phyloP scores from a whole-genome alignment of 2,888 invertebrate species.

The Strigamia crassipes region DNA sequence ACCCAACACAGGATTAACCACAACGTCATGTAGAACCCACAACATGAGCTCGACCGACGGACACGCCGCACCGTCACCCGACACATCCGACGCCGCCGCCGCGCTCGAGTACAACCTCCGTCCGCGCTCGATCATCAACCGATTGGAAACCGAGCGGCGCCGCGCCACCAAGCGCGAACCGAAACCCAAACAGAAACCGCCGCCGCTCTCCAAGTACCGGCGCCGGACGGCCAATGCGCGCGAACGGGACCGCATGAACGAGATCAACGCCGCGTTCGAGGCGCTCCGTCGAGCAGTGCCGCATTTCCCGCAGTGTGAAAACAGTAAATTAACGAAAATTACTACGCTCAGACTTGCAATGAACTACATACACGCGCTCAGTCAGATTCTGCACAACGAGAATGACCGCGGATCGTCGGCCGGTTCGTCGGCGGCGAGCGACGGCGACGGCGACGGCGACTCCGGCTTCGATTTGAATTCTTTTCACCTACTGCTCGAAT shows the following conservation, averaged over 20 bases:
- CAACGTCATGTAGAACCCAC: background rate
- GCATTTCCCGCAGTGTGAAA: conserved; percentile 60
- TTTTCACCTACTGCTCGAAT: conserved; percentile 64
- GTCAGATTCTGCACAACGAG: conserved; percentile 61
- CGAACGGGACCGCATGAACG: conserved; percentile 83
- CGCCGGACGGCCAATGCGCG: conserved; percentile 88
- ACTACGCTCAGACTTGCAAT: conserved; percentile 84
- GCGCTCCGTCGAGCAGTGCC: conserved; percentile 78
- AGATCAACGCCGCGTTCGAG: conserved; percentile 88
- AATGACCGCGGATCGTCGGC: background rate
- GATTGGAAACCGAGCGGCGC: conserved; percentile 62
- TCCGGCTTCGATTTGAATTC: conserved; percentile 53
- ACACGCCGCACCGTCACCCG: conserved; percentile 58
- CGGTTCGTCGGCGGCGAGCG: conserved; percentile 28
- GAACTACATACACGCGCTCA: conserved; percentile 80
- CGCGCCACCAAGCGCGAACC: conserved; percentile 55
- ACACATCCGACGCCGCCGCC: conserved; percentile 55
- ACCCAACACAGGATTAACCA: background rate
- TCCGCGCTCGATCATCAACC: conserved; percentile 68
- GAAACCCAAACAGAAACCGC: conserved; percentile 63
- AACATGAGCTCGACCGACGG: conserved; percentile 49
- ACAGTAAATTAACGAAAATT: conserved; percentile 81
- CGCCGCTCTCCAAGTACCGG: conserved; percentile 81
- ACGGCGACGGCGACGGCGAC: conserved; percentile 44
- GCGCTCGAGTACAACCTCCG: conserved; percentile 70